These are phyloP conservation scores for Dasysyrphus albostriatus DNA, from an alignment of 2,888 invertebrate genomes.

Conservation along the genomic window DNA sequence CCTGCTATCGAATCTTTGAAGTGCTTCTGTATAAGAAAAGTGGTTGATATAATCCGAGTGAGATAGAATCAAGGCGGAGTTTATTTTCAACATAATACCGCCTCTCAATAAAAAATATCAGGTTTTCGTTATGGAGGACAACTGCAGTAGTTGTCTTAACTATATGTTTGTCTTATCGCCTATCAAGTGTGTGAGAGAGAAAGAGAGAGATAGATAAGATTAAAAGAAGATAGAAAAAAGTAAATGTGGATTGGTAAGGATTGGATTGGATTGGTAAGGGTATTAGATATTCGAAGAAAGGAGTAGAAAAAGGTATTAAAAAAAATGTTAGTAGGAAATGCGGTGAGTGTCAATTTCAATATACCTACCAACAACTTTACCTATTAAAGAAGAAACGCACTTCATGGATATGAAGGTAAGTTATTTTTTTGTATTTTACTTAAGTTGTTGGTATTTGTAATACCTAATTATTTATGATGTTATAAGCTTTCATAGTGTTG, in stretches of 20 bases:
- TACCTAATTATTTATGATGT: too few relatives aligned
- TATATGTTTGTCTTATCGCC: neutral
- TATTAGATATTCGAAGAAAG: neutral
- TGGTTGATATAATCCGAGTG: neutral
- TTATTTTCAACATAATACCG: conserved; percentile 1
- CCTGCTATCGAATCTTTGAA: conserved; percentile 61
- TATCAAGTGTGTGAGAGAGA: neutral
- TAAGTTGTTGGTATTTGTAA: too few relatives aligned
- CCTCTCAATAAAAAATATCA: conserved; percentile 35
- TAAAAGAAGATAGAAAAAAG: neutral
- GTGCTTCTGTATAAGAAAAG: conserved; percentile 44
- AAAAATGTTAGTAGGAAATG: neutral
- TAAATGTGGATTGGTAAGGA: neutral
- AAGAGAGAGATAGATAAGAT: neutral
- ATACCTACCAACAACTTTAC: too few relatives aligned
- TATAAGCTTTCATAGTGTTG: too few relatives aligned
- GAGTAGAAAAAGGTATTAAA: neutral
- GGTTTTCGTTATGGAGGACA: conserved; percentile 31
- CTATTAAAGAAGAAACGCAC: too few relatives aligned
- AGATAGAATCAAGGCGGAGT: conserved; percentile 57
- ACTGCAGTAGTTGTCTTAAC: conserved; percentile 9
- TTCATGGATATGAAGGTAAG: too few relatives aligned
- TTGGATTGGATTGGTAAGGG: too few relatives aligned
- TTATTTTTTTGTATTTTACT: too few relatives aligned
- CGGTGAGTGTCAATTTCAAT: too few relatives aligned